A percentile compares a stretch with the other conserved stretches of the same genome.
These are phyloP conservation scores for Protomyctophum bolini DNA, from an alignment of 2,113 vertebrate genomes.

Conservation along the genomic window DNA sequence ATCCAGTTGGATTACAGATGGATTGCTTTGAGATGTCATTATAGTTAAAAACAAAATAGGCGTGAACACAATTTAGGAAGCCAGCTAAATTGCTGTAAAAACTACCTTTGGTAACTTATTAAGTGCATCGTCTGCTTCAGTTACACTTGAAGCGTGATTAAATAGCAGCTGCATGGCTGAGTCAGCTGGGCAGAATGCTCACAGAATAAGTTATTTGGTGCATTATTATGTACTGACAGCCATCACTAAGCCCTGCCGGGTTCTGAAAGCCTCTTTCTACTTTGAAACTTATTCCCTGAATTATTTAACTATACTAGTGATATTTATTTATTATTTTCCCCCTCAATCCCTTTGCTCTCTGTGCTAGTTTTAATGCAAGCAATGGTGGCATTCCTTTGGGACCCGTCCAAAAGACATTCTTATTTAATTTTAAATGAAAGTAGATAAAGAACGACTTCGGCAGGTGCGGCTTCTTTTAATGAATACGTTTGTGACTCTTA, in stretches of 20 bases:
- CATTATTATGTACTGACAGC: conserved; percentile 16
- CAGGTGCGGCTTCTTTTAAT: conserved; percentile 66
- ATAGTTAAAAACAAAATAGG: neutral
- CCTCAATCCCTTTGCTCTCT: conserved; percentile 30
- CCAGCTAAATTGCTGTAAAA: neutral
- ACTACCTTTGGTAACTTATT: neutral
- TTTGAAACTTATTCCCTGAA: conserved; percentile 35
- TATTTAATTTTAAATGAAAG: conserved; percentile 22
- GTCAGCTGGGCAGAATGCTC: no score
- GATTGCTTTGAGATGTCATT: no score
- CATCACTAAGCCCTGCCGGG: conserved; percentile 9
- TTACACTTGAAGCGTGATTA: neutral
- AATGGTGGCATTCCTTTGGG: conserved; percentile 31
- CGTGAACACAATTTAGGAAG: neutral
- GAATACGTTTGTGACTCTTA: conserved; percentile 69
- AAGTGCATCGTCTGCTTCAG: neutral
- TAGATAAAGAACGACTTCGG: conserved; percentile 61
- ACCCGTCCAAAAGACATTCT: conserved; percentile 29
- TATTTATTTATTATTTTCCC: conserved; percentile 50
- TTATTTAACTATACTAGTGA: conserved; percentile 41
- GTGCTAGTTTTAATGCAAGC: conserved; percentile 33
- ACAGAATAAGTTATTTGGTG: conserved; percentile 8
- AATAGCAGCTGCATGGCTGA: no score
- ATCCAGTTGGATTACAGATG: no score
- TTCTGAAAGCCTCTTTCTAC: conserved; percentile 20